Percentiles rank a stretch among this genome's conserved stretches.
Conservation (phyloP, 1,140 invertebrate species). For the Drosophila neocordata region DNA sequence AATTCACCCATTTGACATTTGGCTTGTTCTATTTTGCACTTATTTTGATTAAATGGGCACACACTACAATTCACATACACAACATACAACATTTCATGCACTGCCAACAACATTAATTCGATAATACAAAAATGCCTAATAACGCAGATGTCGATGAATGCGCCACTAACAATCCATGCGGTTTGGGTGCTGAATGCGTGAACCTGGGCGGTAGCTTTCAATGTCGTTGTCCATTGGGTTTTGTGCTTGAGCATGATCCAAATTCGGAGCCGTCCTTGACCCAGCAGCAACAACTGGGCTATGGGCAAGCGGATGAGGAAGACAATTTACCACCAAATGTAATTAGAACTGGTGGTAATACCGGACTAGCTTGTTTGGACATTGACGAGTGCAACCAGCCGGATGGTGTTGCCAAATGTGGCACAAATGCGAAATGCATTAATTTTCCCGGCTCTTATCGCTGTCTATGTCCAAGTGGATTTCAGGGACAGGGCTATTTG, state of each 20-base stretch:
- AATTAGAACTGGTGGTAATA: constrained; percentile 64
- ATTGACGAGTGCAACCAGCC: constrained; percentile 89
- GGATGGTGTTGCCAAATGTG: constrained; percentile 87
- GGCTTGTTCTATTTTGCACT: constrained; percentile 55
- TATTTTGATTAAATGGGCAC: constrained; percentile 30
- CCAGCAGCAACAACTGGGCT: constrained; percentile 56
- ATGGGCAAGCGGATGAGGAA: constrained; percentile 55
- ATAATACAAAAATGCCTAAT: constrained; percentile 72
- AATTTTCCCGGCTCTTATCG: constrained; percentile 96
- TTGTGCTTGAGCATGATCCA: constrained; percentile 75
- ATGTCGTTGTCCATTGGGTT: constrained; percentile 90
- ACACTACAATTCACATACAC: constrained; percentile 26
- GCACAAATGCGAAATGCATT: constrained; percentile 94
- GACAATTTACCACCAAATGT: constrained; percentile 27
- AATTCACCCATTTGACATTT: constrained; percentile 48
- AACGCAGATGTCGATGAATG: constrained; percentile 93
- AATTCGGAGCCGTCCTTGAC: constrained; percentile 46
- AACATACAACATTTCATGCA: constrained; percentile 55
- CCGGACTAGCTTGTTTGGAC: constrained; percentile 84
- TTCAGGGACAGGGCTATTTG: constrained; percentile 93
- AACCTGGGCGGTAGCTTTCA: constrained; percentile 89
- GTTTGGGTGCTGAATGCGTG: constrained; percentile 88
- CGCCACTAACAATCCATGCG: constrained; percentile 89
- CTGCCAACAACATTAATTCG: constrained; percentile 64
- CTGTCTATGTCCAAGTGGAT: constrained; percentile 93